phyloP scores from a whole-genome alignment of 2,888 invertebrate genomes.

The Morpho deidamia region DNA sequence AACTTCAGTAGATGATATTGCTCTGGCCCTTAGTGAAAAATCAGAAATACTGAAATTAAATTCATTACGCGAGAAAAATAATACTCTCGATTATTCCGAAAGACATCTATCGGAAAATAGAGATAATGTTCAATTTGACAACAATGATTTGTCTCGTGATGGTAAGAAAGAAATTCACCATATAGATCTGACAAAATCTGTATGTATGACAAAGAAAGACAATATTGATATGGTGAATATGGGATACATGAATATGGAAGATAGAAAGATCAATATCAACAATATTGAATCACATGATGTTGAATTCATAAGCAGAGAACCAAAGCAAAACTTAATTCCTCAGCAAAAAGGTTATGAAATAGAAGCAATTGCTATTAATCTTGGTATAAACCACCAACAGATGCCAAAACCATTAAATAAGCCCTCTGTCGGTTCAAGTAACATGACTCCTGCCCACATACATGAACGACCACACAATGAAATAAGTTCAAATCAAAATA shows the following conservation, averaged over 20 bases:
- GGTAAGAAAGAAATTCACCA: constrained; percentile 39
- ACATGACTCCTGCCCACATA: constrained; percentile 52
- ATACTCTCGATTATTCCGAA: constrained; percentile 35
- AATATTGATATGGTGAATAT: constrained; percentile 71
- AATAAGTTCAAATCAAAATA: constrained; percentile 45
- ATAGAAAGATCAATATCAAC: constrained; percentile 41
- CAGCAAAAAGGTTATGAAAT: constrained; percentile 60
- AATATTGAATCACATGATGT: constrained; percentile 42
- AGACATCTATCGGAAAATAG: constrained; percentile 36
- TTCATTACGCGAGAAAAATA: constrained; percentile 46
- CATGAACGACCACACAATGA: constrained; percentile 49
- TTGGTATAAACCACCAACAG: constrained; percentile 57
- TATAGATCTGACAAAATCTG: constrained; percentile 40
- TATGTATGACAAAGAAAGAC: constrained; percentile 49
- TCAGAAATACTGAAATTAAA: constrained; percentile 55
- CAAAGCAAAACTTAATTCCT: constrained; percentile 39
- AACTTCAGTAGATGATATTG: constrained; percentile 60
- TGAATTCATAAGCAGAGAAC: constrained; percentile 39
- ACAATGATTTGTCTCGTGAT: constrained; percentile 28
- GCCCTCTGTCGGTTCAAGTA: constrained; percentile 35
- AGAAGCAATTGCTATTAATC: constrained; percentile 63
- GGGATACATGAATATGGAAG: constrained; percentile 68
- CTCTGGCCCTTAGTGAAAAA: constrained; percentile 60
- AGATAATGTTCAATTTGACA: constrained; percentile 36
- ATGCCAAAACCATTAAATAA: constrained; percentile 47